phyloP scores from a whole-genome alignment of 1,140 invertebrate genomes.

The Bombus balteatus region DNA sequence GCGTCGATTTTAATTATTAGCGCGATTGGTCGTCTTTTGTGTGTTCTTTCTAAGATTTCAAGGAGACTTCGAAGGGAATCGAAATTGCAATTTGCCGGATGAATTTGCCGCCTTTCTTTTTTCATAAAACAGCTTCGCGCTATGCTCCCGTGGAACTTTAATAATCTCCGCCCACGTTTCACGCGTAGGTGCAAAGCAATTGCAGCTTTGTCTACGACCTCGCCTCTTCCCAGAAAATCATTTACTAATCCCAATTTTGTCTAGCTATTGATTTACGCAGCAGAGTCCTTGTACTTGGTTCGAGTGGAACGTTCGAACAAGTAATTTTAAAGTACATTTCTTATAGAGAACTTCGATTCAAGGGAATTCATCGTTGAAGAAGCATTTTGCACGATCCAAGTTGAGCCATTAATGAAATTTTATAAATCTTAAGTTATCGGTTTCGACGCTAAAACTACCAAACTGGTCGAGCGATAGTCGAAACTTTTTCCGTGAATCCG shows the following conservation, averaged over 20 bases:
- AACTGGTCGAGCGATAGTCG: too few species aligned
- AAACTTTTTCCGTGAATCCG: too few species aligned
- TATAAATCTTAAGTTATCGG: too few species aligned
- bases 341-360: too few species aligned
- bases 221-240: conserved; percentile 10
- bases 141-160: neutral
- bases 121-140: neutral
- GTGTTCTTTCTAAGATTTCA: neutral
- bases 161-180: conserved; percentile 21
- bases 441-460: too few species aligned
- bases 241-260: neutral
- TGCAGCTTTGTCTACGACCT: conserved; percentile 16
- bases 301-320: neutral
- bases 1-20: neutral
- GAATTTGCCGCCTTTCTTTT: neutral
- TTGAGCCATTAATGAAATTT: too few species aligned
- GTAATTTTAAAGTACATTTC: neutral
- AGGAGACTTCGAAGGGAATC: neutral
- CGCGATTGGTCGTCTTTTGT: neutral
- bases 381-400: too few species aligned
- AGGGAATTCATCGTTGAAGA: too few species aligned
- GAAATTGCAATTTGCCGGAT: neutral
- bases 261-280: neutral
- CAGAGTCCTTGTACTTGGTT: too few species aligned
- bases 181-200: conserved; percentile 32